Percentiles rank a stretch among this genome's conserved stretches.
Conservation (phyloP, 2,888 invertebrate genomes). For the Cheilosia variabilis region DNA sequence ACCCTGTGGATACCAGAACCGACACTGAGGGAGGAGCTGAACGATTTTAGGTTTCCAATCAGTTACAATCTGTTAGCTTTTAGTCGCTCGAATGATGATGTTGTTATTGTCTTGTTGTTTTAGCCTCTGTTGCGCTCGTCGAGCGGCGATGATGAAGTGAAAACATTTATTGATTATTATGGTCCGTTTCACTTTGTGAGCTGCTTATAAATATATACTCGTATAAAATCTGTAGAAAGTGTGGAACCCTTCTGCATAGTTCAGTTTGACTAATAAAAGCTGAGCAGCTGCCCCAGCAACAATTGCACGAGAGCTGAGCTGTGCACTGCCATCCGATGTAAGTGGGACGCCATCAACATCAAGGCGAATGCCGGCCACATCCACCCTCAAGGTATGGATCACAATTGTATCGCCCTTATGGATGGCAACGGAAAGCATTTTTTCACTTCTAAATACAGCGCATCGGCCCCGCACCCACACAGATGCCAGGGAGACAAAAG, state of each 20-base stretch:
- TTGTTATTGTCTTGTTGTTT: slow-evolving; percentile 63
- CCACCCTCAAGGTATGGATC: slow-evolving; percentile 53
- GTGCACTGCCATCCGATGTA: slow-evolving; percentile 15
- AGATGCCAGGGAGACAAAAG: slow-evolving; percentile 56
- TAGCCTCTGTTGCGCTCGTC: slow-evolving; percentile 47
- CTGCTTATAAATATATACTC: slow-evolving; percentile 52
- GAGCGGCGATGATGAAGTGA: slow-evolving; percentile 61
- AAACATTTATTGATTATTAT: slow-evolving; percentile 73
- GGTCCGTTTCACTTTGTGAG: slow-evolving; percentile 49
- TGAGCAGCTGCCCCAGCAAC: slow-evolving; percentile 1
- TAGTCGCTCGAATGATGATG: slow-evolving; percentile 70
- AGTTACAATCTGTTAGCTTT: slow-evolving; percentile 71
- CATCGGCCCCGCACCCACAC: not conserved
- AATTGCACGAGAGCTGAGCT: slow-evolving; percentile 35
- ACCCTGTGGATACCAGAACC: slow-evolving; percentile 1
- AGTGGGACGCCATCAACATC: slow-evolving; percentile 49
- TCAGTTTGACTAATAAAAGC: not conserved
- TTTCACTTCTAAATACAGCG: slow-evolving; percentile 57
- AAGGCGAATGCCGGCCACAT: slow-evolving; percentile 27
- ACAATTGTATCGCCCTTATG: slow-evolving; percentile 55
- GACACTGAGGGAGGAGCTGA: slow-evolving; percentile 19
- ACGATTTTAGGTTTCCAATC: slow-evolving; percentile 69
- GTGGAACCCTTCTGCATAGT: slow-evolving; percentile 1
- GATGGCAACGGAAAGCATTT: slow-evolving; percentile 41
- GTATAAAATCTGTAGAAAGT: slow-evolving; percentile 9